Evolutionary conservation across 2,888 invertebrate species (phyloP).

Genomic region (Amiota mariae): DNA sequence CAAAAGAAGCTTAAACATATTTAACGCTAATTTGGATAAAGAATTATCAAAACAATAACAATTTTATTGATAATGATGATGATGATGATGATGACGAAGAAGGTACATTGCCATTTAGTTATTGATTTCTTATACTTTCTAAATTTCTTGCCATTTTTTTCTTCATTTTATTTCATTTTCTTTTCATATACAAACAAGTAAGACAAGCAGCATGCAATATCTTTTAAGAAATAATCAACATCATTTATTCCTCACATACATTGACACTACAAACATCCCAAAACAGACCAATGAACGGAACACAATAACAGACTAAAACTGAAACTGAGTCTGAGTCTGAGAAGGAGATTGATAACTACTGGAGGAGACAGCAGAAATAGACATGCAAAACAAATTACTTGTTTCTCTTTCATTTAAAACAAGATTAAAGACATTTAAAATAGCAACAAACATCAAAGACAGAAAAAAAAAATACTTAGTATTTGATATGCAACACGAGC

Average conservation of each 20-base stretch:
- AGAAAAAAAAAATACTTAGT: too few species aligned
- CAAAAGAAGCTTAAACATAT: too few species aligned
- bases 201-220: slow-evolving; percentile 21
- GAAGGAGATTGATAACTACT: too few species aligned
- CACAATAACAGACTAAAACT: too few species aligned
- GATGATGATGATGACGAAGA: too few species aligned
- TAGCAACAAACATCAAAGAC: too few species aligned
- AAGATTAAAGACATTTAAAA: not conserved
- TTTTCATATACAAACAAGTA: not conserved
- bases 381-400: not conserved
- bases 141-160: not conserved
- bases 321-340: too few species aligned
- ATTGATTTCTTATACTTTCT: slow-evolving; percentile 16
- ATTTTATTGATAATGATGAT: too few species aligned
- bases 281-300: not conserved
- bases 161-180: not conserved
- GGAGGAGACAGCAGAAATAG: too few species aligned
- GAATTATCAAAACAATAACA: too few species aligned
- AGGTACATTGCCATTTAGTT: not conserved
- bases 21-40: too few species aligned
- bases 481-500: not conserved
- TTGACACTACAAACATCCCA: not conserved
- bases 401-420: slow-evolving; percentile 26
- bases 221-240: not conserved
- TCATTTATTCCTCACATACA: too few species aligned